Base-by-base conservation (phyloP, 92 coral and sea anemone species). In the Paragorgia papillata region DNA sequence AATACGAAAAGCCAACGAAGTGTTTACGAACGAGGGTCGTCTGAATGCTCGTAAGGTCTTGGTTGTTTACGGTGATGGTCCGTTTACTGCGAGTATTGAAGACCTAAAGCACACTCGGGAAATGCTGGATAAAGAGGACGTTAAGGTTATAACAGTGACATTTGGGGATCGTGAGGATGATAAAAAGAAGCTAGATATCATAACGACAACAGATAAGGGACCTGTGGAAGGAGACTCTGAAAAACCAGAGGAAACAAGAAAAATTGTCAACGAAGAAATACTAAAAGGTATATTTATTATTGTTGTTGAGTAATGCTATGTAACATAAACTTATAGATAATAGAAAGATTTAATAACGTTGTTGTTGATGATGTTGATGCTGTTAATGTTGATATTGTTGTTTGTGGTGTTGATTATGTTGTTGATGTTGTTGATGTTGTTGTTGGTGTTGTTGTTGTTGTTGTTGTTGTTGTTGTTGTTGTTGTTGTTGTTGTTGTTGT, bases 21-120 rank as follows among this genome's bases (percentile, higher is more conserved):
- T 71, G 10, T 71, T 71, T 37, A 39, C 29, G 63, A 71, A 71
- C n/a, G 50, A 71, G 19, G 62, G 80, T 26, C 83, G 97, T 28
- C 67, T 87, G 6, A 62, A 80, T 34, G 91, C 97, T 17, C 90
- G 83, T 61, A 89, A 85, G 77, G 87, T 87, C 24, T 76, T 95
- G 18, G 85, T 91, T 7, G 57, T 95, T 20, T 79, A 84, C 75
- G 87, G 90, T 17, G 99, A 95, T 35, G 64, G 78, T 54, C 75
- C 58, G 12, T 71, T 71, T 41, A 0, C 63, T 31, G 18, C 31
- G 0, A 71, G n/a, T 25, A 30, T 19, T 19, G 78, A 71, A 48
- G 78, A 71, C 12, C 37, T 71, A 21, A 71, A 20, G 39, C 20
- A 48, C 35, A 1, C 34, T 17, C 22, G 63, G 44, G 64, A 54